A percentile compares a stretch with the other conserved stretches of the same genome.
Conservation (phyloP, 2,113 vertebrate genomes). For the Otocyon megalotis region DNA sequence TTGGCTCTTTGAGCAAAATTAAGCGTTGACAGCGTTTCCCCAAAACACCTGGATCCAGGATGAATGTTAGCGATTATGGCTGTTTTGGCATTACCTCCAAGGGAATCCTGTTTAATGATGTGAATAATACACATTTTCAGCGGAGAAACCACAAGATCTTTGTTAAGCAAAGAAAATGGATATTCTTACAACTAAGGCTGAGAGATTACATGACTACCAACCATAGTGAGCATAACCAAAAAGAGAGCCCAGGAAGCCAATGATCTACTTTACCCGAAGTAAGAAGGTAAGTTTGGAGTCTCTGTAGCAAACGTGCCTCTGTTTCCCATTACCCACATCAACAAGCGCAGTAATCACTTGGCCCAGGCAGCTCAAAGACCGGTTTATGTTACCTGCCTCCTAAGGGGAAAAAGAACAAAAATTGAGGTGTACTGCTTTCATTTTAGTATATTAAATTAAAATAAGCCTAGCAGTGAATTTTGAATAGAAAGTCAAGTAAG, state of each 20-base stretch:
- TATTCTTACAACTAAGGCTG: background rate
- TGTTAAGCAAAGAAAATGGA: background rate
- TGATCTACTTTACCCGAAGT: conserved; percentile 88
- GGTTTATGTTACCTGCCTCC: conserved; percentile 98
- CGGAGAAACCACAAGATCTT: background rate
- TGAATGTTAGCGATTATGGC: conserved; percentile 98
- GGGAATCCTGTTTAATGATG: conserved; percentile 92
- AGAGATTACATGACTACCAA: background rate
- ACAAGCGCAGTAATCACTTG: conserved; percentile 97
- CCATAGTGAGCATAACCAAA: background rate
- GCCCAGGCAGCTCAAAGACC: conserved; percentile 95
- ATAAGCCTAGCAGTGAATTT: background rate
- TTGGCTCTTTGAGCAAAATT: conserved; percentile 98
- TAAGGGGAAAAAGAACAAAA: conserved; percentile 74
- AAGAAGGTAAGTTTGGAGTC: conserved; percentile 98
- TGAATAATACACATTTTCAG: background rate
- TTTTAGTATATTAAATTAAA: conserved; percentile 36
- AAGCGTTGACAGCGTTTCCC: conserved; percentile 96
- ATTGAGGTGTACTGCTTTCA: background rate
- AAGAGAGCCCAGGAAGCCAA: background rate
- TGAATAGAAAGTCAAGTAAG: background rate
- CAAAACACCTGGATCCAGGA: conserved; percentile 96
- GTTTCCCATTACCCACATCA: conserved; percentile 95
- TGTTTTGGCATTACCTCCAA: conserved; percentile 98
- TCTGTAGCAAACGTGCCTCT: conserved; percentile 95